phyloP scores from a whole-genome alignment of 2,888 invertebrate genomes.

The Andricus quercusramuli region DNA sequence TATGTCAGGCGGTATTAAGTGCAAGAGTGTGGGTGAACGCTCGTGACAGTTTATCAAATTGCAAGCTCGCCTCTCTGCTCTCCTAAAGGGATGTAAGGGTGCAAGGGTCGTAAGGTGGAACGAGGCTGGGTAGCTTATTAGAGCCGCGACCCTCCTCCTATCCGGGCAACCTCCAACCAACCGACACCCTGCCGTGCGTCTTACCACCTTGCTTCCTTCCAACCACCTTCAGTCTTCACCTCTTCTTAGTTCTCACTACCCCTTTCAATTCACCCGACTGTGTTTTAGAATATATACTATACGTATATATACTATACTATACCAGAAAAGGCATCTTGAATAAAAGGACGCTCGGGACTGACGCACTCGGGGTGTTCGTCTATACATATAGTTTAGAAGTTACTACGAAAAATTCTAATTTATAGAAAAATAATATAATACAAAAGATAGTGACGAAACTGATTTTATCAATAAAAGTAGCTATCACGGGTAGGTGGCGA shows the following conservation, averaged over 20 bases:
- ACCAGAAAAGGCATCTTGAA: conserved; percentile 44
- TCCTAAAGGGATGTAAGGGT: conserved; percentile 69
- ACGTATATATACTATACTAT: conserved; percentile 45
- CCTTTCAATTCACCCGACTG: conserved; percentile 53
- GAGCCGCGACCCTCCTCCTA: conserved; percentile 70
- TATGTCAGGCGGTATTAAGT: conserved; percentile 34
- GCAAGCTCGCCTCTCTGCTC: conserved; percentile 64
- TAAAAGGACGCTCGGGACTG: conserved; percentile 9
- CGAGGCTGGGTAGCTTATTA: conserved; percentile 71
- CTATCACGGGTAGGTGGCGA: too few species aligned
- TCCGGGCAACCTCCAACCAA: conserved; percentile 71
- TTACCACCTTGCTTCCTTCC: conserved; percentile 68
- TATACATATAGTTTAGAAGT: not conserved
- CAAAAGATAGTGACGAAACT: too few species aligned
- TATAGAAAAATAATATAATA: not conserved
- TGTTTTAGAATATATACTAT: conserved; percentile 54
- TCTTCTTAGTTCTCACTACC: conserved; percentile 47
- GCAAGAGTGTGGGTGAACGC: conserved; percentile 43
- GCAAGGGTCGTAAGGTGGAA: conserved; percentile 62
- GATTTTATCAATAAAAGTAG: too few species aligned
- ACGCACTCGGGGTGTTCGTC: not conserved
- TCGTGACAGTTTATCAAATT: conserved; percentile 74
- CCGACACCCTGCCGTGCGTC: conserved; percentile 68
- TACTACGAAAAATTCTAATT: not conserved
- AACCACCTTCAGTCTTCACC: conserved; percentile 51